Evolutionary conservation across 2,797 vertebrate genomes (phyloP), one percentile per base, ranked within the genome.

Genomic region (Fistularia commersonii): DNA sequence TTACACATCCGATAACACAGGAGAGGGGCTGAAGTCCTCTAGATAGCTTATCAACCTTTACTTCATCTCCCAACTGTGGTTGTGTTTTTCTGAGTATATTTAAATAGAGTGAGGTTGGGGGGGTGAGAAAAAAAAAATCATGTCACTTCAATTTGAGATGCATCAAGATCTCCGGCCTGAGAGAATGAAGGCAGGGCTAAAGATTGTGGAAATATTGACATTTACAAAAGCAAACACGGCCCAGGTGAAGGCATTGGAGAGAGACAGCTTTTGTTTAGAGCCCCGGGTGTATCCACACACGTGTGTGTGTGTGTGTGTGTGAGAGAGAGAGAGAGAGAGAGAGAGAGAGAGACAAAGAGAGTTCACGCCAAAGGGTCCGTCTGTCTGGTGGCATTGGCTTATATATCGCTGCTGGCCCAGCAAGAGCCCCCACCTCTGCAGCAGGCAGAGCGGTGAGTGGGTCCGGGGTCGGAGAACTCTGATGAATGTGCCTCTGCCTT

Each of bases 131-230:
- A 59, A 59, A 68, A 48, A 57, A 63, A 65, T 61, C 55, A 48
- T 6, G 74, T 79, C 72, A 58, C 41, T 82, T 87, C 75, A 72
- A 78, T 85, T 82, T 72, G 51, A 79, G 79, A 85, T 80, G 70
- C 76, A 73, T 65, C 43, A 36, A 59, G 80, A 82, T 72, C 71
- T 69, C 47, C 15, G n/a, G 55, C 51, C 48, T 32, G 58, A 60
- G 64, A 73, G 71, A 57, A 58, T 46, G 63, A 46, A 80, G 56
- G 68, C 76, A 48, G 41, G 50, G 54, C 73, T 74, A 70, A 77
- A 82, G 83, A 87, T 84, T 84, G 85, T 76, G 84, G 85, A 84
- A 87, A 87, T 81, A 88, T 88, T 87, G 85, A 87, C 81, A 84
- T 88, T 85, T 87, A 76, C 59, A 0, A 69, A 57, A 75, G 75